Evolutionary conservation across 2,113 vertebrate species (phyloP).

Genomic region (Nothobranchius furzeri): DNA sequence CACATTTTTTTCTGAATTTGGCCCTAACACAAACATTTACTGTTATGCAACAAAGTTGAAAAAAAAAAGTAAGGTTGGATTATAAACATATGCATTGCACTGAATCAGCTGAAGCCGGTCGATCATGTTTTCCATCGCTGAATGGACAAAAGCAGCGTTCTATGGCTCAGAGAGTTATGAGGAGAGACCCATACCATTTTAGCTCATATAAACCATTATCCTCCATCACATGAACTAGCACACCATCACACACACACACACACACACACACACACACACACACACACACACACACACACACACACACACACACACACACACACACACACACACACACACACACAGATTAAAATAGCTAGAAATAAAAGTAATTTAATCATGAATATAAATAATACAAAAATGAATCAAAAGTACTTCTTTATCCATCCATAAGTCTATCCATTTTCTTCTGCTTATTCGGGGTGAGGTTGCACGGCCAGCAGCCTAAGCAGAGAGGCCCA

Average conservation of each 20-base stretch:
- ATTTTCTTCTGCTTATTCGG: no score
- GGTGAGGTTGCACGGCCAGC: no score
- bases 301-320: not conserved
- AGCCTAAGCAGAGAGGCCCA: no score
- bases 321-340: no score
- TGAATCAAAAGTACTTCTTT: not conserved
- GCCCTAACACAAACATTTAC: not conserved
- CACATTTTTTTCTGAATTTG: no score
- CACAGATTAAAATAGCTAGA: not conserved
- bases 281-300: no score
- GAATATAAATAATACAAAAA: not conserved
- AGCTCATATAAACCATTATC: not conserved
- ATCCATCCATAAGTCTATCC: no score
- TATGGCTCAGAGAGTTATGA: not conserved
- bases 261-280: no score
- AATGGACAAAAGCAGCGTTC: not conserved
- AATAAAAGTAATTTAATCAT: not conserved
- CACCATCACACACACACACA: no score
- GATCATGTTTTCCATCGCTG: not conserved
- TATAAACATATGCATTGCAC: not conserved
- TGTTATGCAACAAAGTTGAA: not conserved
- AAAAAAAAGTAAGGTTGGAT: not conserved
- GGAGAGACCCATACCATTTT: not conserved
- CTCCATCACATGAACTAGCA: not conserved
- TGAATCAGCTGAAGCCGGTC: not conserved